Evolutionary conservation across 2,113 vertebrate genomes (phyloP), one percentile per base, ranked within the genome.

Genomic region (Tachysurus fulvidraco): DNA sequence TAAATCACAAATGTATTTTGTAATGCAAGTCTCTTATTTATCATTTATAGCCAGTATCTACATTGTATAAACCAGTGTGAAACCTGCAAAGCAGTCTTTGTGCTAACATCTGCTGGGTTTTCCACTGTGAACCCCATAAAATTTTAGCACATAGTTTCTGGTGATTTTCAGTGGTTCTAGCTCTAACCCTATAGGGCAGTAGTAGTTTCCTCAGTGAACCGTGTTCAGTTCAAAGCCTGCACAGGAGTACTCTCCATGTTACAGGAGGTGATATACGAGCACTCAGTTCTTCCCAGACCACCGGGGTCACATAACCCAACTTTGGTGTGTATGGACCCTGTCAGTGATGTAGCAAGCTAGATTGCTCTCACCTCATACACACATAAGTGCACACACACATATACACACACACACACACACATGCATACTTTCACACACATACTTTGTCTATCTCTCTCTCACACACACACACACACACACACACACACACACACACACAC

Each of bases 71-170:
- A 91, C 86, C 89, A 44, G 55, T 81, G 78, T 81, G 78, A 23
- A 60, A 81, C 55, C 55, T 60, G 30, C 21, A 8, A 44, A 60
- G 78, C 10, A 2, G 60, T 60, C 78, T 81, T 81, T 60, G 23
- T 87, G 84, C 25, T 36, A 92, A 93, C 93, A 94, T 94, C 94
- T 95, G 93, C 92, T 90, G 85, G 81, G 59, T 84, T 92, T 92
- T 93, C 91, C 91, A 92, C 88, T 91, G 91, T 93, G 93, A 91
- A 92, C 84, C 92, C 80, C 91, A 93, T 93, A 93, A 94, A 92
- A 85, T 93, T 93, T 91, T 89, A 92, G 89, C 88, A 65, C 88
- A 80, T 90, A 92, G 91, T 91, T 93, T 91, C 86, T 91, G 88
- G 90, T 88, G 90, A 92, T 92, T 92, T 92, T 92, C 89, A 86